A percentile compares a stretch with the other conserved stretches of the same genome.
phyloP scores from a whole-genome alignment of 2,888 invertebrate genomes.

The Drosophila lacicola region DNA sequence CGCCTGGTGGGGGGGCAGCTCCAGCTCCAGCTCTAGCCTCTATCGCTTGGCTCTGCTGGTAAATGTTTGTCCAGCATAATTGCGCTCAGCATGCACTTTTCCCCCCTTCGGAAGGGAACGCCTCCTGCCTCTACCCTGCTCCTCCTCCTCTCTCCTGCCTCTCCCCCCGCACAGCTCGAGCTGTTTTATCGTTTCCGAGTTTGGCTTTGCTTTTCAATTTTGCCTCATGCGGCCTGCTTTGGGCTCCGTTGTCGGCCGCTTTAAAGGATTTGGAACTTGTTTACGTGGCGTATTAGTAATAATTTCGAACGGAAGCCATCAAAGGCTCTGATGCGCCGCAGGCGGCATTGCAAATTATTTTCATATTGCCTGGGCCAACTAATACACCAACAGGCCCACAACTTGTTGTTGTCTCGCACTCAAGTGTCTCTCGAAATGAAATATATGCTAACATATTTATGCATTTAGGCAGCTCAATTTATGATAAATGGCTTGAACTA shows the following conservation, averaged over 20 bases:
- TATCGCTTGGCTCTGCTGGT: slow-evolving; percentile 46
- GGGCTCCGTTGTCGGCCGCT: slow-evolving; percentile 37
- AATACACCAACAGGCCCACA: slow-evolving; percentile 49
- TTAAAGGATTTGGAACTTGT: slow-evolving; percentile 76
- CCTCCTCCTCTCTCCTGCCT: slow-evolving; percentile 1
- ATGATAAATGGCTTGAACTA: too few species aligned
- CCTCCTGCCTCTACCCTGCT: not conserved
- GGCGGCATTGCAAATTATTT: slow-evolving; percentile 62
- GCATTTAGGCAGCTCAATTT: too few species aligned
- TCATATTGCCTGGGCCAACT: slow-evolving; percentile 52
- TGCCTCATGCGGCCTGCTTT: slow-evolving; percentile 34
- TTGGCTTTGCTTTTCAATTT: slow-evolving; percentile 62
- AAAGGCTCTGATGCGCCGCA: slow-evolving; percentile 67
- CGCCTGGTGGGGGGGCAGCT: not conserved
- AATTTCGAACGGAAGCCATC: slow-evolving; percentile 73
- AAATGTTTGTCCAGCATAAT: slow-evolving; percentile 81
- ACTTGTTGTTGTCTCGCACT: slow-evolving; percentile 38
- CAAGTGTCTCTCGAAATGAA: slow-evolving; percentile 20
- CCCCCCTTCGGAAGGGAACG: slow-evolving; percentile 7
- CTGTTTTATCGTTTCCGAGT: slow-evolving; percentile 27
- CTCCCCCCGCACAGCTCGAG: not conserved
- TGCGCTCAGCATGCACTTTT: slow-evolving; percentile 79
- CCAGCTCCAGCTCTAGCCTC: slow-evolving; percentile 14
- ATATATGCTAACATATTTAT: too few species aligned
- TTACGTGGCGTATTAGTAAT: slow-evolving; percentile 76